These are phyloP conservation scores for Virgularia gustaviana DNA, from an alignment of 92 coral and sea anemone genomes.

Conservation along the genomic window DNA sequence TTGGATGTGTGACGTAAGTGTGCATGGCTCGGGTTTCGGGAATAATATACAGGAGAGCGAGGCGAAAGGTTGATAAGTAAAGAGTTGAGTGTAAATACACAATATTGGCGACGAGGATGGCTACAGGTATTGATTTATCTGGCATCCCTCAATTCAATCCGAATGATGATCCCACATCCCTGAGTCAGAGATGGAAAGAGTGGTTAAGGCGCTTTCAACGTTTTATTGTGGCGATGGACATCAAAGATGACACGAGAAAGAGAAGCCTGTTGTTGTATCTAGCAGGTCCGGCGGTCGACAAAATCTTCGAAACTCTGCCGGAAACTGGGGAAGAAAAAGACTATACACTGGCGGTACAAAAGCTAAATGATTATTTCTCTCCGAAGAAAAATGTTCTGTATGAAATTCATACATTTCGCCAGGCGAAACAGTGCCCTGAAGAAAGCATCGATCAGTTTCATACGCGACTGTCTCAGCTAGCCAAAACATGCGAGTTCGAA, in stretches of 20 bases:
- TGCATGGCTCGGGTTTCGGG: too few relatives aligned
- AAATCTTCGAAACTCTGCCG: not conserved
- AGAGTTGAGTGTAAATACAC: too few relatives aligned
- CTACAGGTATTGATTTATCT: not conserved
- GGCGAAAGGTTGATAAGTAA: too few relatives aligned
- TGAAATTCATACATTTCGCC: slow-evolving; percentile 6
- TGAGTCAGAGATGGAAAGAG: not conserved
- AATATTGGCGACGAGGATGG: slow-evolving; percentile 14
- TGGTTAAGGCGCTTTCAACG: not conserved
- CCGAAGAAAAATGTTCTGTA: not conserved
- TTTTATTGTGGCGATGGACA: slow-evolving; percentile 1
- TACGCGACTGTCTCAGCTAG: slow-evolving; percentile 7
- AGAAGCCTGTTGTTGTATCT: not conserved
- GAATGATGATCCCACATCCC: not conserved
- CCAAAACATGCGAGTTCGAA: not conserved
- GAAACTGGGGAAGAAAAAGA: slow-evolving; percentile 12
- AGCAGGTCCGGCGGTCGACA: slow-evolving; percentile 11
- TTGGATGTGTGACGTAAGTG: too few relatives aligned
- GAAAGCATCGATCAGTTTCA: slow-evolving; percentile 11
- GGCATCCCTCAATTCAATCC: not conserved
- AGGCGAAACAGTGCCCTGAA: slow-evolving; percentile 2
- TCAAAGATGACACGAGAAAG: not conserved
- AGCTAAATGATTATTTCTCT: not conserved
- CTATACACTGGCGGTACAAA: not conserved
- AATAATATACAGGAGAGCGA: too few relatives aligned